Evolutionary conservation across 1,140 invertebrate genomes (phyloP).

Genomic region (Plectus sambesii): DNA sequence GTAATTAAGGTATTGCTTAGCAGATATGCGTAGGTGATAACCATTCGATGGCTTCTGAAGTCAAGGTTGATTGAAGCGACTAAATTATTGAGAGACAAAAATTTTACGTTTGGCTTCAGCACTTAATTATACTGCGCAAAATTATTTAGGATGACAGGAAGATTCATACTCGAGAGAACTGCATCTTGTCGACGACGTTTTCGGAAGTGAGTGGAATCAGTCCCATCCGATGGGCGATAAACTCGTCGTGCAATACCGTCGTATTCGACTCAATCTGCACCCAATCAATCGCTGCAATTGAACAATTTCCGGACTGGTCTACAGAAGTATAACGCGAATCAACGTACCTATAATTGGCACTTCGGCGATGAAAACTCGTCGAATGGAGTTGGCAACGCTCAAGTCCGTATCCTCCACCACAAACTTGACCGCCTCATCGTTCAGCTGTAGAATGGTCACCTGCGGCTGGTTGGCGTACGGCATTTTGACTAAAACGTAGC

Average conservation of each 20-base stretch:
- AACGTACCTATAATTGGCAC: constrained; percentile 57
- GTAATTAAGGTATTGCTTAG: too few relatives aligned
- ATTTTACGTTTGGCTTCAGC: too few relatives aligned
- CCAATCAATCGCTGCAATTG: constrained; percentile 88
- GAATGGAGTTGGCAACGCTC: constrained; percentile 89
- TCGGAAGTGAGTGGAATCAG: constrained; percentile 67
- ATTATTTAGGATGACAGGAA: constrained; percentile 3
- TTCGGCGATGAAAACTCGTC: constrained; percentile 94
- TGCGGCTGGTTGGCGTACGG: constrained; percentile 95
- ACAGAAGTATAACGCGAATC: constrained; percentile 2
- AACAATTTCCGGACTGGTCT: constrained; percentile 9
- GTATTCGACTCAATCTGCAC: constrained; percentile 96
- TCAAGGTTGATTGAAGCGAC: too few relatives aligned
- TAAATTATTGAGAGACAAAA: too few relatives aligned
- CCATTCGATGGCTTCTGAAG: too few relatives aligned
- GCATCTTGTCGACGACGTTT: constrained; percentile 70
- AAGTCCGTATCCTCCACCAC: constrained; percentile 89
- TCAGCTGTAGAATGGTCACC: constrained; percentile 79
- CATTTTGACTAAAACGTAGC: too few relatives aligned
- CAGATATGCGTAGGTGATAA: too few relatives aligned
- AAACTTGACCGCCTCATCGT: constrained; percentile 94
- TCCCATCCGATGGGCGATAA: constrained; percentile 90
- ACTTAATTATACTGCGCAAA: constrained; percentile 12
- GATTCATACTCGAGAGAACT: constrained; percentile 60
- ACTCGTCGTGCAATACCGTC: constrained; percentile 95